Conservation (phyloP, 2,888 invertebrate genomes). For the Trichopoda pennipes region DNA sequence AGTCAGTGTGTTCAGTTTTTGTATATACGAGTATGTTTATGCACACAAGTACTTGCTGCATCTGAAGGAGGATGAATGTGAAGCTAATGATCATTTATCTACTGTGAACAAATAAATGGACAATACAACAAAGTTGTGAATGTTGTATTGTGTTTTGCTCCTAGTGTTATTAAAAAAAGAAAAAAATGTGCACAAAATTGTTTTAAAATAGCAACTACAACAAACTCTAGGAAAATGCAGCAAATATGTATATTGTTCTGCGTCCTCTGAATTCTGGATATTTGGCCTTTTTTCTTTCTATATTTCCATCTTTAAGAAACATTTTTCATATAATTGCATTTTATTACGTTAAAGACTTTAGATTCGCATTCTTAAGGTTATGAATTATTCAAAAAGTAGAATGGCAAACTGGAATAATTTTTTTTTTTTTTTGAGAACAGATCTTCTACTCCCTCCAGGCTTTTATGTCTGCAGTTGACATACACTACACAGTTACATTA, state of each 20-base stretch:
- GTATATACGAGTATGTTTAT: neutral
- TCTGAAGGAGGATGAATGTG: neutral
- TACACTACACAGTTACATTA: slow-evolving; percentile 35
- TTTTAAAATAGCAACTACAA: neutral
- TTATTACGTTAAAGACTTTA: slow-evolving; percentile 64
- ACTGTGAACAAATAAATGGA: slow-evolving; percentile 30
- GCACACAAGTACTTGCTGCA: neutral
- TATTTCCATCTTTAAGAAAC: slow-evolving; percentile 38
- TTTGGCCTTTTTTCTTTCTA: neutral
- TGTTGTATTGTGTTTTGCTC: slow-evolving; percentile 14
- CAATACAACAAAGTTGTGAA: slow-evolving; percentile 29
- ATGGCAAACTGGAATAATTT: slow-evolving; percentile 51
- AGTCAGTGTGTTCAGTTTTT: neutral
- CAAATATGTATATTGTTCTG: slow-evolving; percentile 5
- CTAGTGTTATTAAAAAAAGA: neutral
- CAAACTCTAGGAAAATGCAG: slow-evolving; percentile 39
- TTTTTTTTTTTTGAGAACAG: slow-evolving; percentile 6
- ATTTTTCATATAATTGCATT: slow-evolving; percentile 65
- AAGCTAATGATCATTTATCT: slow-evolving; percentile 1
- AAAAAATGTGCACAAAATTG: neutral
- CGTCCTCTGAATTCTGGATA: neutral
- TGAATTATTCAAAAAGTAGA: slow-evolving; percentile 67
- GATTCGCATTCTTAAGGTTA: slow-evolving; percentile 62
- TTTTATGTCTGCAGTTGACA: slow-evolving; percentile 5
- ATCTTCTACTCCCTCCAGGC: neutral